A percentile compares a stretch with the other conserved stretches of the same genome.
These are phyloP conservation scores for Drosophila biarmipes DNA, from an alignment of 1,140 invertebrate species.

Conservation along the genomic window DNA sequence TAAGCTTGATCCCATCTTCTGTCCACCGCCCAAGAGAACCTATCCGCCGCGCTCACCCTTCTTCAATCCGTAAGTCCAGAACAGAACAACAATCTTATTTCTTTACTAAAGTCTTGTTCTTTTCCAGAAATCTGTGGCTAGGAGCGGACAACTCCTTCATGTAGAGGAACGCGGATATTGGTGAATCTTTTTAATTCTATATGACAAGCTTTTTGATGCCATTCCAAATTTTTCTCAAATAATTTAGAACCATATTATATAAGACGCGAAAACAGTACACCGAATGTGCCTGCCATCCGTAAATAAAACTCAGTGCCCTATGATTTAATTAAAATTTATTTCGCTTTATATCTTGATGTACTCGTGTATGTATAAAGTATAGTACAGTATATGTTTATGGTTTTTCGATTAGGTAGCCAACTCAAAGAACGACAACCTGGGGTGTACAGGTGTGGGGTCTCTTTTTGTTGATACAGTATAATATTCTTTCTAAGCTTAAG, in stretches of 20 bases:
- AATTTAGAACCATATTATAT: neutral
- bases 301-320: slow-evolving; percentile 14
- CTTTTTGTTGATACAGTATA: slow-evolving; percentile 37
- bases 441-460: slow-evolving; percentile 16
- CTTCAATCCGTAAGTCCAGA: slow-evolving; percentile 47
- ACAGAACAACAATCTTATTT: neutral
- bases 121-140: slow-evolving; percentile 47
- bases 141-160: neutral
- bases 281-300: neutral
- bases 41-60: slow-evolving; percentile 45
- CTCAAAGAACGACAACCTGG: slow-evolving; percentile 34
- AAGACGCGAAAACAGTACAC: neutral
- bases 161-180: no score
- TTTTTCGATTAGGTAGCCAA: slow-evolving; percentile 51
- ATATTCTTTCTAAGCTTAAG: slow-evolving; percentile 53
- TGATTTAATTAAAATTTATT: slow-evolving; percentile 74
- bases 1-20: neutral
- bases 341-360: slow-evolving; percentile 45
- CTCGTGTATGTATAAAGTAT: slow-evolving; percentile 52
- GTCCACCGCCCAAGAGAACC: slow-evolving; percentile 18
- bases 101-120: no score
- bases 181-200: no score
- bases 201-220: neutral
- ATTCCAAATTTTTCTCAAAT: neutral
- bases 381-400: slow-evolving; percentile 51